Conservation (phyloP, 2,888 invertebrate genomes). For the Heliconius charithonia region DNA sequence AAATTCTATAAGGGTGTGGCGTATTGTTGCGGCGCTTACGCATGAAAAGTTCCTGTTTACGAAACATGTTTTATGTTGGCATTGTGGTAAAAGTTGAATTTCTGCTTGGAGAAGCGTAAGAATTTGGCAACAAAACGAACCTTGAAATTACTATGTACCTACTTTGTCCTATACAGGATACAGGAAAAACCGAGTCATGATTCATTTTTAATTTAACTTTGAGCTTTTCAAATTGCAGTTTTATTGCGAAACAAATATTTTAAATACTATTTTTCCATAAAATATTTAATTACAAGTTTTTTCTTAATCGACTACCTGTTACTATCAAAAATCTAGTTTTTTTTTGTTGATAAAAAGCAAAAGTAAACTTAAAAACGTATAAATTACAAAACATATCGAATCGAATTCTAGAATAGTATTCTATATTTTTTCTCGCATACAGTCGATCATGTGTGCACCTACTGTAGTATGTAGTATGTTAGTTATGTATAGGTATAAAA, state of each 20-base stretch:
- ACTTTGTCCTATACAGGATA: slow-evolving; percentile 34
- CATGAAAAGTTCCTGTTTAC: slow-evolving; percentile 72
- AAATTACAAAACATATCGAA: neutral
- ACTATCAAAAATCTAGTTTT: no score
- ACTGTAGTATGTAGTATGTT: neutral
- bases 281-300: no score
- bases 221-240: neutral
- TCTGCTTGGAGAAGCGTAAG: slow-evolving; percentile 68
- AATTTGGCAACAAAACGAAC: slow-evolving; percentile 59
- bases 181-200: slow-evolving; percentile 33
- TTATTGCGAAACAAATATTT: neutral
- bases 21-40: slow-evolving; percentile 48
- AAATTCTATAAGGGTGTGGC: slow-evolving; percentile 46
- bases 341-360: no score
- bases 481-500: neutral
- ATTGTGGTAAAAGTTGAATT: slow-evolving; percentile 81
- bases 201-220: slow-evolving; percentile 4
- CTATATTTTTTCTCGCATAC: neutral
- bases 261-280: neutral
- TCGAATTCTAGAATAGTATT: neutral
- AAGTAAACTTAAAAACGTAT: neutral
- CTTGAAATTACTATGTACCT: slow-evolving; percentile 56
- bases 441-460: neutral
- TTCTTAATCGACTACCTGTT: no score
- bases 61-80: slow-evolving; percentile 73